A percentile compares a stretch with the other conserved stretches of the same genome.
Conservation (phyloP, 2,888 invertebrate genomes). For the Hypselothyrea guttata region DNA sequence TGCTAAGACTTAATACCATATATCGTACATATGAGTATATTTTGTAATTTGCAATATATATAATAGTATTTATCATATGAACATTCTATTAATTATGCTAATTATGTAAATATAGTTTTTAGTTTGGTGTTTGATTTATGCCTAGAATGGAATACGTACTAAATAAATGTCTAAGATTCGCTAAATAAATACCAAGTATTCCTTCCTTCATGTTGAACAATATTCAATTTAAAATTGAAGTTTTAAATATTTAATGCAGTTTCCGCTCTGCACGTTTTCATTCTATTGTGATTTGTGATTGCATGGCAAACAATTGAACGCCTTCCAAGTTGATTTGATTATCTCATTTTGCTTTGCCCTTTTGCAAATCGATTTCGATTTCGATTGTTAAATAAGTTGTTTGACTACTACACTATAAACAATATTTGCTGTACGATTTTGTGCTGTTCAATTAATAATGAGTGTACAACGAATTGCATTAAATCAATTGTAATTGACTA, state of each 20-base stretch:
- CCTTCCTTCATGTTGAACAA: background rate
- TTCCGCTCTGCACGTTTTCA: background rate
- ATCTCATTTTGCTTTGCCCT: slow-evolving; percentile 36
- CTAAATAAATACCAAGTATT: slow-evolving; percentile 25
- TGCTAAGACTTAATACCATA: slow-evolving; percentile 44
- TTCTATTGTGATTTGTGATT: slow-evolving; percentile 5
- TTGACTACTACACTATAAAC: slow-evolving; percentile 5
- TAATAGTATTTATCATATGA: slow-evolving; percentile 42
- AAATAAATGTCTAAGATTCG: slow-evolving; percentile 27
- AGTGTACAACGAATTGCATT: background rate
- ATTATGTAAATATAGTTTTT: slow-evolving; percentile 31
- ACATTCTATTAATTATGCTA: slow-evolving; percentile 44
- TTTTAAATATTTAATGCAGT: slow-evolving; percentile 13
- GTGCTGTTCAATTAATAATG: slow-evolving; percentile 12
- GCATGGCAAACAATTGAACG: slow-evolving; percentile 15
- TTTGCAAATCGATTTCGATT: slow-evolving; percentile 53
- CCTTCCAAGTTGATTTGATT: slow-evolving; percentile 36
- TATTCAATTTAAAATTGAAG: slow-evolving; percentile 17
- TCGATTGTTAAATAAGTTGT: slow-evolving; percentile 40
- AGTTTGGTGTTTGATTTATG: slow-evolving; percentile 69
- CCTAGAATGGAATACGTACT: slow-evolving; percentile 50
- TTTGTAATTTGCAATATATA: slow-evolving; percentile 55
- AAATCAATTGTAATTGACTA: background rate
- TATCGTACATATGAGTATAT: slow-evolving; percentile 38
- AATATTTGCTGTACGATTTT: slow-evolving; percentile 7